A percentile compares a stretch with the other conserved stretches of the same genome.
phyloP scores from a whole-genome alignment of 2,888 invertebrate genomes.

The Hyposoter dolosus region DNA sequence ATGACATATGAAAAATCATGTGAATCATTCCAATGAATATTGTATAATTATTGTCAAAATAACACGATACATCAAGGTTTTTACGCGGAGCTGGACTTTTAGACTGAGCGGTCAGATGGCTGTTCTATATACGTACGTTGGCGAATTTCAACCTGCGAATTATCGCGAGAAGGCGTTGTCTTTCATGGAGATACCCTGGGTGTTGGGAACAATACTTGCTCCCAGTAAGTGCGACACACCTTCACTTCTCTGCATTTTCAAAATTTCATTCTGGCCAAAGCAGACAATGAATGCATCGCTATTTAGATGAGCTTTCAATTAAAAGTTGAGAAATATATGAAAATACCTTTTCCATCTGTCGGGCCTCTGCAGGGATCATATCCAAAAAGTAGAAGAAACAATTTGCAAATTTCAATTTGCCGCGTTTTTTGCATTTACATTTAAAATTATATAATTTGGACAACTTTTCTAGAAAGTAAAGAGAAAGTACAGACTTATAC shows the following conservation, averaged over 20 bases:
- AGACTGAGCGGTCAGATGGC: slow-evolving; percentile 93
- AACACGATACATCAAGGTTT: slow-evolving; percentile 21
- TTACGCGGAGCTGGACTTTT: slow-evolving; percentile 72
- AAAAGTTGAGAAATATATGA: too few species aligned
- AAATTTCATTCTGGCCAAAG: not conserved
- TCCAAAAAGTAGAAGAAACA: too few species aligned
- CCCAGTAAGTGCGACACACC: slow-evolving; percentile 86
- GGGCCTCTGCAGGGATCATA: too few species aligned
- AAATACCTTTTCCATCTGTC: too few species aligned
- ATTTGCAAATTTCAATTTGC: too few species aligned
- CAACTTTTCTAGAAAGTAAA: too few species aligned
- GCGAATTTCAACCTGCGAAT: slow-evolving; percentile 92
- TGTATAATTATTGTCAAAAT: slow-evolving; percentile 73
- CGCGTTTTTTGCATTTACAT: too few species aligned
- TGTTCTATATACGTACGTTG: slow-evolving; percentile 91
- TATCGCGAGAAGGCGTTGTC: slow-evolving; percentile 91
- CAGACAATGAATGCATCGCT: too few species aligned
- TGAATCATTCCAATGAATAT: slow-evolving; percentile 86
- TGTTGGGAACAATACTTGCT: slow-evolving; percentile 89
- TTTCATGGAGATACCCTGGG: slow-evolving; percentile 94
- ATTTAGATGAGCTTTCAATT: too few species aligned
- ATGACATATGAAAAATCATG: not conserved
- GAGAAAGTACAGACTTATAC: too few species aligned
- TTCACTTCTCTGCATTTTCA: not conserved
- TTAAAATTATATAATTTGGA: too few species aligned